phyloP scores from a whole-genome alignment of 2,888 invertebrate genomes.

The Melanophora roralis region DNA sequence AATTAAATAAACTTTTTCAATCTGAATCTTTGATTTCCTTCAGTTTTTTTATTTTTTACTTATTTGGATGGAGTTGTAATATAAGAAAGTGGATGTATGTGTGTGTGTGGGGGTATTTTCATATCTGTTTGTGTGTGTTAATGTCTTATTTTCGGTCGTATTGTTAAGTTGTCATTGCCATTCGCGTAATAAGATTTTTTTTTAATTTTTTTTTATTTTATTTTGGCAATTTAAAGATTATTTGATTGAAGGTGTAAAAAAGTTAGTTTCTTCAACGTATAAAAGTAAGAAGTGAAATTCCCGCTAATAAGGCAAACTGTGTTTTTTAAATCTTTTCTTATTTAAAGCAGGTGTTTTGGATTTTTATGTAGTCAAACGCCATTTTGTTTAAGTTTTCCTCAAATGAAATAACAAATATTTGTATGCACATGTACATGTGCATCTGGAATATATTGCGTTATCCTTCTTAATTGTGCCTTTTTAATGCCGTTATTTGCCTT shows the following conservation, averaged over 20 bases:
- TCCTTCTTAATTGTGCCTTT: background rate
- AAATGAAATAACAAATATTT: no score
- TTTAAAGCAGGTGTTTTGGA: slow-evolving; percentile 33
- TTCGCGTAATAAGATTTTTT: slow-evolving; percentile 33
- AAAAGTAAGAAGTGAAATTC: slow-evolving; percentile 26
- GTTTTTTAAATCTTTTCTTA: background rate
- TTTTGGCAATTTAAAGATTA: slow-evolving; percentile 14
- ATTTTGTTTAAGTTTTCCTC: slow-evolving; percentile 23
- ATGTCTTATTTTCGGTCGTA: slow-evolving; percentile 10
- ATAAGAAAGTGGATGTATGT: background rate
- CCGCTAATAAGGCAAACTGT: slow-evolving; percentile 46
- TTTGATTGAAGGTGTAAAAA: slow-evolving; percentile 55
- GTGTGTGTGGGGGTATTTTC: background rate
- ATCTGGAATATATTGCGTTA: background rate
- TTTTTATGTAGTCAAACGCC: slow-evolving; percentile 1
- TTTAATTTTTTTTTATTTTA: no score
- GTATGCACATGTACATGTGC: no score
- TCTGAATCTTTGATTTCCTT: slow-evolving; percentile 65
- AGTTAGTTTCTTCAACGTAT: slow-evolving; percentile 17
- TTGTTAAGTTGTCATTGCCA: slow-evolving; percentile 19
- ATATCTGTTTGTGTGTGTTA: background rate
- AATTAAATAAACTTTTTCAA: slow-evolving; percentile 67
- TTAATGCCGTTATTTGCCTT: no score
- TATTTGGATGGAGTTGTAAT: background rate
- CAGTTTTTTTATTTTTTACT: slow-evolving; percentile 29